A percentile compares a stretch with the other conserved stretches of the same genome.
phyloP scores from a whole-genome alignment of 1,140 invertebrate species.

The Matsumurasca onukii region DNA sequence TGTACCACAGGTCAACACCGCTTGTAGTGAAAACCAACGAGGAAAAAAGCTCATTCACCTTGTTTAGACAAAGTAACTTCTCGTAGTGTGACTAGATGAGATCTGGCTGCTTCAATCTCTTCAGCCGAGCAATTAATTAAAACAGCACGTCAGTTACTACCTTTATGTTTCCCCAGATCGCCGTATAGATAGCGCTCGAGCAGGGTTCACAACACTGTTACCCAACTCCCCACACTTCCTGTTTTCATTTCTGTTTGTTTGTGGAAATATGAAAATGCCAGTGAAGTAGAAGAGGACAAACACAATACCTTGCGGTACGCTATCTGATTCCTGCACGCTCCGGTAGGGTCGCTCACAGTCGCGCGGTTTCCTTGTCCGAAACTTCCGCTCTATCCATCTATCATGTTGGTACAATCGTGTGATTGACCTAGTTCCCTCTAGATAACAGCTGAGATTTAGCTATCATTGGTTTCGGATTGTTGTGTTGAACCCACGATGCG shows the following conservation, averaged over 20 bases:
- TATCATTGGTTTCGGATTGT: too few relatives aligned
- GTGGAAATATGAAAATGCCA: constrained; percentile 18
- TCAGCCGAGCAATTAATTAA: constrained; percentile 10
- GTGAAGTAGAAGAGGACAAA: not conserved
- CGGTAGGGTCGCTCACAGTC: not conserved
- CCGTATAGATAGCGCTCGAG: not conserved
- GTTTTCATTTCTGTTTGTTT: constrained; percentile 18
- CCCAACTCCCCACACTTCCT: constrained; percentile 10
- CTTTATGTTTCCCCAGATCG: not conserved
- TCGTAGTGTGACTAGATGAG: too few relatives aligned
- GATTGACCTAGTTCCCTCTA: too few relatives aligned
- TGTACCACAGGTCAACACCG: too few relatives aligned
- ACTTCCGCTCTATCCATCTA: not conserved
- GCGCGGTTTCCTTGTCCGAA: not conserved
- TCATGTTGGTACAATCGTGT: too few relatives aligned
- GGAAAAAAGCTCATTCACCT: too few relatives aligned
- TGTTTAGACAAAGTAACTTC: too few relatives aligned
- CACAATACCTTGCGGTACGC: not conserved
- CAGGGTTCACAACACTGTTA: constrained; percentile 3
- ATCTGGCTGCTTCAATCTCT: too few relatives aligned
- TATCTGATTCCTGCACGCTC: constrained; percentile 8
- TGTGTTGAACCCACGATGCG: too few relatives aligned
- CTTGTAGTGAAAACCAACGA: too few relatives aligned
- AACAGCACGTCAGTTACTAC: not conserved
- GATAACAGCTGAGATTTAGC: too few relatives aligned